Percentiles rank a stretch among this genome's conserved stretches.
phyloP scores from a whole-genome alignment of 2,797 vertebrate species.

The Mycteria americana region DNA sequence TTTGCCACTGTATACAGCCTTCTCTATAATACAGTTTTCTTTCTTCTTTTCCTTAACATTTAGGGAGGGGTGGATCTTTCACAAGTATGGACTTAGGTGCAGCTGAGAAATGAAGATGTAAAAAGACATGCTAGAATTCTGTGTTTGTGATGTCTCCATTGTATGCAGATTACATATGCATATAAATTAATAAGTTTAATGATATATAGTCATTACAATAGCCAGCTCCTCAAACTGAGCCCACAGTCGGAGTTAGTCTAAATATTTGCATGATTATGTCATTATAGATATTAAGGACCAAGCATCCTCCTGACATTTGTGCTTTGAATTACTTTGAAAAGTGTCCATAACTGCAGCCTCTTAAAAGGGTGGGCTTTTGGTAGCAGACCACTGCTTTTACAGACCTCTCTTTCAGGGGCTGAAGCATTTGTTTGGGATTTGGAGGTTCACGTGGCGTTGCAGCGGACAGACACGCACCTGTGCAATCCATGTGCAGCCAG shows the following conservation, averaged over 20 bases:
- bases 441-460: not conserved
- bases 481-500: not conserved
- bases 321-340: not conserved
- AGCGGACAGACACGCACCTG: not conserved
- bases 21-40: not conserved
- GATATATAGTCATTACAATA: not conserved
- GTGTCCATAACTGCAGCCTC: not conserved
- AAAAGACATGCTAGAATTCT: not conserved
- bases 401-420: not conserved
- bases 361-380: not conserved
- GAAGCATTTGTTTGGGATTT: not conserved
- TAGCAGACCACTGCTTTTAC: not conserved
- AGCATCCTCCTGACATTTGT: not conserved
- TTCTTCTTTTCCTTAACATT: not conserved
- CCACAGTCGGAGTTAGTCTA: not conserved
- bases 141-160: not conserved
- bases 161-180: not conserved
- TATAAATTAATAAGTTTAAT: not conserved
- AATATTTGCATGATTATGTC: not conserved
- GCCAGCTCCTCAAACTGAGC: not conserved
- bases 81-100: not conserved
- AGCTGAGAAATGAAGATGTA: not conserved
- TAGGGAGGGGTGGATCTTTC: not conserved
- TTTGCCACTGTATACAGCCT: not conserved
- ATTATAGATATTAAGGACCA: not conserved